These are phyloP conservation scores for Cephalotes varians DNA, from an alignment of 2,888 invertebrate species.

Conservation along the genomic window DNA sequence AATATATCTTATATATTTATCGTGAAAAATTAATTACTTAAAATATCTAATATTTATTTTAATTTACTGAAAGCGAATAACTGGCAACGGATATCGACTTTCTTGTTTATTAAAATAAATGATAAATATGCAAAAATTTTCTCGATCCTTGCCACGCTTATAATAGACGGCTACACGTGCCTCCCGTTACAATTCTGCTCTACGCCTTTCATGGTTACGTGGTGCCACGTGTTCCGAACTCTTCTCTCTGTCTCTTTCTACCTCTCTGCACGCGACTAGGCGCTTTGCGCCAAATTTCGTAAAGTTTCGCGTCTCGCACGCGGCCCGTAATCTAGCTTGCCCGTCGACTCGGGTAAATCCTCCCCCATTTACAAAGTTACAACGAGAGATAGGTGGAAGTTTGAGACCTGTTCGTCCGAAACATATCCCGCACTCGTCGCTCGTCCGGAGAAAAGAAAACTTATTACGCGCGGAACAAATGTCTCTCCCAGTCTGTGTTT, in stretches of 20 bases:
- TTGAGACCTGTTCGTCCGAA: constrained; percentile 36
- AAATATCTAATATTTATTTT: background rate
- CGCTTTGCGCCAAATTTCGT: constrained; percentile 49
- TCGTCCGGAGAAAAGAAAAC: constrained; percentile 20
- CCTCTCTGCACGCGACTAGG: constrained; percentile 1
- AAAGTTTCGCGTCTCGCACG: constrained; percentile 52
- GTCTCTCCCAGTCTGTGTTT: background rate
- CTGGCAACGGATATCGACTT: too few species aligned
- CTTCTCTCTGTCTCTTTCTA: constrained; percentile 4
- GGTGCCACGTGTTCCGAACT: constrained; percentile 54
- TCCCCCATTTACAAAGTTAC: constrained; percentile 46
- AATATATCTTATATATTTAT: background rate
- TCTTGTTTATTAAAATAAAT: background rate
- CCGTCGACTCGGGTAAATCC: constrained; percentile 39
- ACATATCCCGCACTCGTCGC: constrained; percentile 33
- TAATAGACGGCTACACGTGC: background rate
- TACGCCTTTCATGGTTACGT: constrained; percentile 21
- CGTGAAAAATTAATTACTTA: too few species aligned
- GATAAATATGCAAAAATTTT: constrained; percentile 42
- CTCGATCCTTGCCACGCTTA: background rate
- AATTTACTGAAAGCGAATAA: background rate
- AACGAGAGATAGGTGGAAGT: constrained; percentile 32
- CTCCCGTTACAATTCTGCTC: background rate
- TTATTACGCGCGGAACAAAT: constrained; percentile 28
- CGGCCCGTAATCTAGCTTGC: constrained; percentile 40